Evolutionary conservation across 2,888 invertebrate species (phyloP), one percentile per base, ranked within the genome.

Genomic region (Rhingia campestris): DNA sequence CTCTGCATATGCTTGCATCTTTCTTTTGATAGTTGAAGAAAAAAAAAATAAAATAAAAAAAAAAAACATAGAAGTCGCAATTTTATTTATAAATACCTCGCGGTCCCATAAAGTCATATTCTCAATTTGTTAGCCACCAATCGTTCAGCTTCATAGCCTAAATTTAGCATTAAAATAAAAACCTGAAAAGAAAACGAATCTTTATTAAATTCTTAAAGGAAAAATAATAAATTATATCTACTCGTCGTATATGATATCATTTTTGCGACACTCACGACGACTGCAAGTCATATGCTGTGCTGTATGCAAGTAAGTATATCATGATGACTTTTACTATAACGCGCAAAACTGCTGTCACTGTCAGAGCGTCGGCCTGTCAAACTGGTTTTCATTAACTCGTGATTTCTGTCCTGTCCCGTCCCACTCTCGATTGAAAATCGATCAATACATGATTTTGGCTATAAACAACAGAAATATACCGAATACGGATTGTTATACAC

Each of bases 301-400:
- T 66, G 32, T 35, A 7, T 56, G 32, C 61, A 33, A 12, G 41
- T 58, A 47, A n/a, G 4, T 54, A 33, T 33, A 14, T 6, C 49
- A 14, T 33, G 47, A 7, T 32, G 39, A 37, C 39, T 59, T 41
- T n/a, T 47, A 47, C 47, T 47, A 47, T 14, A 22, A 22, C 2
- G 22, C 2, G 22, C 22, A 1, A 22, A 22, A 2, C 22, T 22
- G 33, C 56, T 56, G 22, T n/a, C 37, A 56, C 69, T 58, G 56
- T 12, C 56, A 56, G 56, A 56, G 56, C 47, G 56, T 12, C 56
- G 45, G 56, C 56, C 30, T 70, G 59, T 51, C 51, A 33, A 59
- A 70, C 70, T 70, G 70, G 70, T 70, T 70, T 49, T 59, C 45
- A 56, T 56, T 63, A 63, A 47, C 37, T 63, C 37, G 51, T 58